Base-by-base conservation (phyloP, 64 coral and sea anemone species). In the Montipora capricornis region DNA sequence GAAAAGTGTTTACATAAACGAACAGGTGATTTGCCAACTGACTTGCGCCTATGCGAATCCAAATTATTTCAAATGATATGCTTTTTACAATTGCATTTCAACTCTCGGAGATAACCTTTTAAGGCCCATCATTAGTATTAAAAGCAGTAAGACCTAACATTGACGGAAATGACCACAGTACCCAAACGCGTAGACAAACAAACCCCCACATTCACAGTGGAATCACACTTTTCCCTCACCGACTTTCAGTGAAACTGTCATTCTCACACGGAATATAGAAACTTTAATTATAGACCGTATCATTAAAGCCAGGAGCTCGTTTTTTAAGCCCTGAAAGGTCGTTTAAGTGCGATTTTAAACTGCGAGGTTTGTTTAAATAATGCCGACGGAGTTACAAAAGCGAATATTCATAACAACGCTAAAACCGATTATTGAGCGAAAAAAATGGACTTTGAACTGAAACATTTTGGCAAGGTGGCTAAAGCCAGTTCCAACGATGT, bases 51-150 rank as follows among this genome's bases (percentile, higher is more conserved):
- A 15, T 67, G 26, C 47, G n/a, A 60, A 29, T 70, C 64, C 10
- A 46, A 70, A 48, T 70, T 85, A 20, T 46, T 85, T 69, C 47
- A 19, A 69, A 85, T 70, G 62, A 70, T 16, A 85, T 85, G 61
- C 82, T 3, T 6, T 69, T 64, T 16, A 49, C 68, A 70, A 70
- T 49, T 70, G 44, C 37, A 85, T 69, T 46, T 85, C 37, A 37
- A 70, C 67, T 49, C 62, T 48, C 44, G 67, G 80, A 64, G 61
- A 14, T 64, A 64, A 64, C 8, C 61, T 64, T 64, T 10, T 0
- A 12, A 64, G 11, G 14, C 11, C 61, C 13, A 12, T 15, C 14
- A 64, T 64, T 15, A 64, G 8, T 64, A 29, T 64, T 64, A 11
- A 64, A 15, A 11, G 61, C 37, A 64, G 61, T 12, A 15, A 64